Percentiles rank a stretch among this genome's conserved stretches.
Conservation (phyloP, 2,113 vertebrate species). For the Accipiter cooperii region DNA sequence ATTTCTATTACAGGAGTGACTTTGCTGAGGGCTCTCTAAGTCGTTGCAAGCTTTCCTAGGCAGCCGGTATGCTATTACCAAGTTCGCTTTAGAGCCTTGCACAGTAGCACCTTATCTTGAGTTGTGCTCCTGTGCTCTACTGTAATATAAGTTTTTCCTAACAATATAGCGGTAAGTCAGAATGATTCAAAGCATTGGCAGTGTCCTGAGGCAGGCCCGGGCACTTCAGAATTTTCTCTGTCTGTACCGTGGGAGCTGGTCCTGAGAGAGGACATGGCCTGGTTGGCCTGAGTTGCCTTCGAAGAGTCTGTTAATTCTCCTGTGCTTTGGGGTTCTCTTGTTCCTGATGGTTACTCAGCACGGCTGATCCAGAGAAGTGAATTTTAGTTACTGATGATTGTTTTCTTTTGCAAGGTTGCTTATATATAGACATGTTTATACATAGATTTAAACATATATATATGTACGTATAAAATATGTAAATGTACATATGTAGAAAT, state of each 20-base stretch:
- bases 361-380: not conserved
- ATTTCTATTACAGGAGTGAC: not conserved
- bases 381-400: not conserved
- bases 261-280: not conserved
- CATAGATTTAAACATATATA: not conserved
- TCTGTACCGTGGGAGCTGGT: not conserved
- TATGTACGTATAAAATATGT: not conserved
- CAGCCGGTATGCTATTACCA: not conserved
- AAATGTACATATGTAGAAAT: not conserved
- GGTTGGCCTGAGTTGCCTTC: not conserved
- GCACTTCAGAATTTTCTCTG: not conserved
- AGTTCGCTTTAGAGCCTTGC: not conserved
- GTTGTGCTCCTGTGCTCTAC: not conserved
- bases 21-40: not conserved
- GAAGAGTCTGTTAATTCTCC: not conserved
- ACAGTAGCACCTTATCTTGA: not conserved
- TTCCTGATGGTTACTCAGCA: not conserved
- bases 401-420: not conserved
- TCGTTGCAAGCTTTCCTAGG: not conserved
- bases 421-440: not conserved
- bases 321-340: not conserved
- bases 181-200: not conserved
- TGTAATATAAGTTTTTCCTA: not conserved
- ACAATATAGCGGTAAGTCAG: not conserved
- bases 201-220: not conserved